Conservation (phyloP, 2,797 vertebrate genomes). For the Thamnophis elegans region DNA sequence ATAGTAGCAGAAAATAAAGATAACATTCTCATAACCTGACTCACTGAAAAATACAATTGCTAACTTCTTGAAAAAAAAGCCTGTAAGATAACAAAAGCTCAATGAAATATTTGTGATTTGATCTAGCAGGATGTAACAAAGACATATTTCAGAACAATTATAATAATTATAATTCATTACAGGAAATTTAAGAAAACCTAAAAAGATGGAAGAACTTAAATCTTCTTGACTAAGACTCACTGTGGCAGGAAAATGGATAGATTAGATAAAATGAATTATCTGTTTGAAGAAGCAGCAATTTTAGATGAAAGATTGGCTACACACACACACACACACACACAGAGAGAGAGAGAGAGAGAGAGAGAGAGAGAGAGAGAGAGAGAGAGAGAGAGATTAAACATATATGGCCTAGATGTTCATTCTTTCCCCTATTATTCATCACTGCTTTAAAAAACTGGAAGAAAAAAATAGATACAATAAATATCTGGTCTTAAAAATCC, state of each 20-base stretch:
- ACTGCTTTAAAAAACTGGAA: neutral
- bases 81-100: neutral
- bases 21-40: neutral
- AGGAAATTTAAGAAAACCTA: neutral
- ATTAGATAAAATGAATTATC: neutral
- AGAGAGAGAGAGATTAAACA: neutral
- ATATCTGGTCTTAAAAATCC: neutral
- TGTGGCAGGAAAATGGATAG: neutral
- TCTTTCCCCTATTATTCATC: neutral
- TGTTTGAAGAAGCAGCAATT: neutral
- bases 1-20: neutral
- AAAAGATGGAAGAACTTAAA: neutral
- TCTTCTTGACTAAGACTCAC: neutral
- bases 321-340: no score
- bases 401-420: neutral
- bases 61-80: neutral
- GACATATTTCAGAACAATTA: neutral
- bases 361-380: no score
- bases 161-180: neutral
- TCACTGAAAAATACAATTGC: neutral
- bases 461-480: neutral
- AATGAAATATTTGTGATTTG: neutral
- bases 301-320: neutral
- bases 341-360: no score
- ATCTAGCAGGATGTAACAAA: neutral